Evolutionary conservation across 2,888 invertebrate species (phyloP).

Genomic region (Lithophane socia): DNA sequence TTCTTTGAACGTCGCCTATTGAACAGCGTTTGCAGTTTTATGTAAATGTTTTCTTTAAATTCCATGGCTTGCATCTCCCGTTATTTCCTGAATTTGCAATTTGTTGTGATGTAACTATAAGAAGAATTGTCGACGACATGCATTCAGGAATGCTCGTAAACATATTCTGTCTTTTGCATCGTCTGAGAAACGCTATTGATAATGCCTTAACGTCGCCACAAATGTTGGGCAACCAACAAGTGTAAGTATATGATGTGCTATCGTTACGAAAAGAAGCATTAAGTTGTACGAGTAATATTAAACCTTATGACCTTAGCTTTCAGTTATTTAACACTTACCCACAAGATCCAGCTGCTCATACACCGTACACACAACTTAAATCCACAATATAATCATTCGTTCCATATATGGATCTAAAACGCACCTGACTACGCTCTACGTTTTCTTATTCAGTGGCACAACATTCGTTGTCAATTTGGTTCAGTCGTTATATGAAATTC

Average conservation of each 20-base stretch:
- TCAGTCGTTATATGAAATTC: slow-evolving; percentile 20
- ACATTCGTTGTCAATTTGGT: slow-evolving; percentile 18
- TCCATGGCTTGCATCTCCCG: slow-evolving; percentile 17
- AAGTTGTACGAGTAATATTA: background rate
- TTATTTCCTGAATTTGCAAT: slow-evolving; percentile 42
- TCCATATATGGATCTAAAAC: background rate
- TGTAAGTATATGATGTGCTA: too few relatives aligned
- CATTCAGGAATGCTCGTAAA: slow-evolving; percentile 16
- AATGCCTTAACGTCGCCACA: background rate
- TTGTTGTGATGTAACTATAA: slow-evolving; percentile 30
- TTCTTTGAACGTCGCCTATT: slow-evolving; percentile 34
- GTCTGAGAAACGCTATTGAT: background rate
- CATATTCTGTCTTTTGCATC: slow-evolving; percentile 5
- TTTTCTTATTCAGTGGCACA: slow-evolving; percentile 16
- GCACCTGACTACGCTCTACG: background rate
- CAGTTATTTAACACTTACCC: background rate
- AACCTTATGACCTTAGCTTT: background rate
- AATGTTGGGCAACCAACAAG: too few relatives aligned
- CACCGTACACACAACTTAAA: too few relatives aligned
- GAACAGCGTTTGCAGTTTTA: slow-evolving; percentile 33
- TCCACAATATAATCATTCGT: background rate
- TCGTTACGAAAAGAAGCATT: background rate
- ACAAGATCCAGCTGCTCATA: background rate
- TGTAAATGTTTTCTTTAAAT: slow-evolving; percentile 52
- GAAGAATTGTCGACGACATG: slow-evolving; percentile 6